phyloP scores from a whole-genome alignment of 2,113 vertebrate species.

The Machaerirhynchus nigripectus region DNA sequence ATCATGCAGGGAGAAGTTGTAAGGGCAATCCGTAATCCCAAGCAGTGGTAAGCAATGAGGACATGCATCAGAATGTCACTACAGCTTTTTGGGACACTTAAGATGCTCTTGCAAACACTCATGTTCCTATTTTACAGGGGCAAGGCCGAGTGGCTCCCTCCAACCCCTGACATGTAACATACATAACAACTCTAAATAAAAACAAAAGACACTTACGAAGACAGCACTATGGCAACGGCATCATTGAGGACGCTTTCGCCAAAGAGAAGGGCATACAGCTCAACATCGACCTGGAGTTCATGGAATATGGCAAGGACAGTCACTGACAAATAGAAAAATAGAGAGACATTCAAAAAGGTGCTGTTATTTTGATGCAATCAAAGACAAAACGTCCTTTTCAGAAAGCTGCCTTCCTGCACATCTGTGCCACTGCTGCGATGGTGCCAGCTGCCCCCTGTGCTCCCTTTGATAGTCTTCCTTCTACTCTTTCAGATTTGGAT shows the following conservation, averaged over 20 bases:
- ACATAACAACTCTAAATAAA: constrained; percentile 17
- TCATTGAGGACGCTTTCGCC: constrained; percentile 98
- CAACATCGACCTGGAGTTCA: constrained; percentile 94
- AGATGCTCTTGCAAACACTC: not conserved
- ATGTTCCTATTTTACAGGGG: not conserved
- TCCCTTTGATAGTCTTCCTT: not conserved
- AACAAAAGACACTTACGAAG: constrained; percentile 87
- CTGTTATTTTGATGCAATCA: not conserved
- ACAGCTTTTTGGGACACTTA: not conserved
- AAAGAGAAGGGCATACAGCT: constrained; percentile 95
- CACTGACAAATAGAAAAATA: constrained; percentile 78
- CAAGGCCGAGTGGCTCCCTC: not conserved
- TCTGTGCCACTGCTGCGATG: not conserved
- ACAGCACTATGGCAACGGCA: constrained; percentile 93
- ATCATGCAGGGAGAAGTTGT: not conserved
- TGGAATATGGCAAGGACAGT: constrained; percentile 98
- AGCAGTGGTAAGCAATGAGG: not conserved
- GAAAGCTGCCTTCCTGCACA: not conserved
- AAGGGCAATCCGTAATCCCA: not conserved
- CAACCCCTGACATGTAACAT: not conserved
- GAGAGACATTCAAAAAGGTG: constrained; percentile 37
- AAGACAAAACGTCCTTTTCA: not conserved
- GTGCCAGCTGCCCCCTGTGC: not conserved
- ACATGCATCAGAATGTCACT: not conserved
- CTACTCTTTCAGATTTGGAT: not conserved